Evolutionary conservation across 2,113 vertebrate genomes (phyloP), one percentile per base, ranked within the genome.

Genomic region (Anoura caudifer): DNA sequence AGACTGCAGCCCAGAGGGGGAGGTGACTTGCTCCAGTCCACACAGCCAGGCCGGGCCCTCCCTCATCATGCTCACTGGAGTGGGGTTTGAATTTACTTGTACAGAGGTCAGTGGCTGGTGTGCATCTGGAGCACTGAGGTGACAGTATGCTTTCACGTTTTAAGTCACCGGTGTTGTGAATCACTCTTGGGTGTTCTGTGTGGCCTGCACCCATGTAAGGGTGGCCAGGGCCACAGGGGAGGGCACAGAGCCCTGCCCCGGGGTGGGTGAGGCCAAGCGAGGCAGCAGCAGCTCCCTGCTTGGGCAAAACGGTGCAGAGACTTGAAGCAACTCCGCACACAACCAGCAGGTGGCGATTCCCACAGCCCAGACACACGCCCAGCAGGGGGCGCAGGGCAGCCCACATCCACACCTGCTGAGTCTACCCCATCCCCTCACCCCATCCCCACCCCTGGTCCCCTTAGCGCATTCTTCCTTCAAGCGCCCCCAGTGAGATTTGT

Each of bases 261-360:
- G 28, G 12, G 41, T 28, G 54, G 24, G 36, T 28, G 63, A 83
- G 31, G 19, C 54, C 43, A 7, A 36, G 41, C 7, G 0, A 3
- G 7, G 84, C 33, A 47, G 7, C 33, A 47, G 7, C 16, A 9
- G 16, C 73, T 65, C 45, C 56, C 22, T 59, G n/a, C 75, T 65
- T 56, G 59, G 38, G 81, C 76, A 36, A 22, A 33, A 17, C 17
- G 3, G 54, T 5, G 22, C 59, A 19, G 45, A 69, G 63, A 52
- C 41, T 31, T 20, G 12, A 9, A 19, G 16, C 13, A 26, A 6
- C 54, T 52, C 31, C 1, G 28, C 26, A 8, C 4, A 3, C 17
- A 3, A 0, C 28, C 38, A 2, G 0, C 33, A 7, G 41, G 65
- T 20, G 28, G 63, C 6, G 56, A 33, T 4, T 0, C 54, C 41